A percentile compares a stretch with the other conserved stretches of the same genome.
Evolutionary conservation across 1,140 invertebrate species (phyloP).

Genomic region (Propsilocerus akamusi): DNA sequence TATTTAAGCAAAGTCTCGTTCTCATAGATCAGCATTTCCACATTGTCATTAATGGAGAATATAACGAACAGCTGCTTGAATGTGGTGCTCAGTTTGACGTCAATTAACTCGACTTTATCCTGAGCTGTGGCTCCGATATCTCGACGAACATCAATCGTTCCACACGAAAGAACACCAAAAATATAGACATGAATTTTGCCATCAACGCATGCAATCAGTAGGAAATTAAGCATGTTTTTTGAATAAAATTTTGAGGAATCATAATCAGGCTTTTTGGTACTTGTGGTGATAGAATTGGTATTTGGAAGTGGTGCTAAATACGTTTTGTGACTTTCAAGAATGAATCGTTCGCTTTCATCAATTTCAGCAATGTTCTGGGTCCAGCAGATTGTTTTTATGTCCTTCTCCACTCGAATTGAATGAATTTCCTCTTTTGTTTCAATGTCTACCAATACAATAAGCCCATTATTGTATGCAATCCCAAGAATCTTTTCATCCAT

Average conservation of each 20-base stretch:
- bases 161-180: constrained; percentile 69
- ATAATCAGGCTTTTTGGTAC: constrained; percentile 32
- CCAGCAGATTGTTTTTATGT: constrained; percentile 34
- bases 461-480: constrained; percentile 43
- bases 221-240: constrained; percentile 51
- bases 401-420: constrained; percentile 35
- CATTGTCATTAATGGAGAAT: constrained; percentile 26
- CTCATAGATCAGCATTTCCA: constrained; percentile 37
- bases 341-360: constrained; percentile 14
- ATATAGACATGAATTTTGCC: constrained; percentile 57
- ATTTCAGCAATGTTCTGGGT: constrained; percentile 19
- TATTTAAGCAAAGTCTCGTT: constrained; percentile 45
- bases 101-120: constrained; percentile 34
- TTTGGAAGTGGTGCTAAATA: constrained; percentile 30
- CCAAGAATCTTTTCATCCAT: constrained; percentile 81
- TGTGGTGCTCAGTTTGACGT: constrained; percentile 37
- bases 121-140: constrained; percentile 25
- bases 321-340: constrained; percentile 25
- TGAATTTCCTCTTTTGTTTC: constrained; percentile 74
- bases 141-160: constrained; percentile 40
- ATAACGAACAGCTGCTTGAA: constrained; percentile 36
- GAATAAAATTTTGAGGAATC: constrained; percentile 41
- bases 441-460: constrained; percentile 58
- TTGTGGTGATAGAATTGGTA: constrained; percentile 24
- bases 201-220: constrained; percentile 56